Evolutionary conservation across 2,797 vertebrate genomes (phyloP), one percentile per base, ranked within the genome.

Genomic region (Lepus townsendii): DNA sequence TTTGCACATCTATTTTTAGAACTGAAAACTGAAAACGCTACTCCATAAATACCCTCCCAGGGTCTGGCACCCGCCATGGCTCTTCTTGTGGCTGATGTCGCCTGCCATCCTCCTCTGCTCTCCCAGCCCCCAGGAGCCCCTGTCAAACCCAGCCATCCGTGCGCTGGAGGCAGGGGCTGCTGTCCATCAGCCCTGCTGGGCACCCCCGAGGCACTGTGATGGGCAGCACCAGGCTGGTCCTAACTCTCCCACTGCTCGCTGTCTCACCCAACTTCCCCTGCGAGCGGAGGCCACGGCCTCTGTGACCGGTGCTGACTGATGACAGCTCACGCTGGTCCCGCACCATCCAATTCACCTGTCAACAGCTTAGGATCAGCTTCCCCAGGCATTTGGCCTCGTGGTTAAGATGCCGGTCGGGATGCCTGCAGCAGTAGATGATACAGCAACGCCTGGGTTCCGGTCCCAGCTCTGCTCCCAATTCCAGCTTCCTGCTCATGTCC

Each of bases 1-100:
- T 78, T 77, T 50, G 54, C 78, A 19, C 30, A 14, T 72, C 83
- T 95, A 73, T 73, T 96, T 96, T 87, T 92, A 83, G 83, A 88
- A 66, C 8, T 42, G 27, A 47, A 95, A 91, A 89, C 83, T 77
- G 83, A 84, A 87, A 91, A 75, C 27, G 9, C 6, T 16, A 12
- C 71, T 24, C 57, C 77, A 63, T 52, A 69, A 90, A 89, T 22
- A 63, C 0, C 14, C 73, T 83, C 73, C 35, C 65, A 22, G 38
- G 54, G 57, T 17, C 16, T 0, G 75, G 62, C 84, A 32, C 26
- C 13, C 14, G 1, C 20, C 30, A 14, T 2, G 0, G 0, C 0
- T 27, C 65, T 78, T 90, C 80, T 7, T 2, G 24, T 57, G 71
- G 9, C 17, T 2, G 68, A 2, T 1, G 42, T 30, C 35, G 32